Evolutionary conservation across 2,888 invertebrate genomes (phyloP), one percentile per base, ranked within the genome.

Genomic region (Ctena decussata): DNA sequence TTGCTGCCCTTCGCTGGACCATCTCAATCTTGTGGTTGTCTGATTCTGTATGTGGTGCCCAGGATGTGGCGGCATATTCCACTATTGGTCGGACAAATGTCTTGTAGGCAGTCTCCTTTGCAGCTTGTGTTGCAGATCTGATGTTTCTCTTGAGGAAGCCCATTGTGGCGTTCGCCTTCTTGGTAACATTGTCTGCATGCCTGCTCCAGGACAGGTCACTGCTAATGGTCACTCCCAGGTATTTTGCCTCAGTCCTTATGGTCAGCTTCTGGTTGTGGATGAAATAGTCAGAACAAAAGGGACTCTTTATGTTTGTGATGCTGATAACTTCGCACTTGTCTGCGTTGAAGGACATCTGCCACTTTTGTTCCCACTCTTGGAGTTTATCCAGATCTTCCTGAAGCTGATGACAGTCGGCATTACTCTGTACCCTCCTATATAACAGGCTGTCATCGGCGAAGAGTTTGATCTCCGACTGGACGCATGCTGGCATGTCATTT

Each of bases 61-160:
- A 60, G 60, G 60, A 60, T 60, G 60, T 11, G 27, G 60, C 8
- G 60, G 30, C 60, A 60, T 60, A 60, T 30, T 60, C 60, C 30
- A 60, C 27, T 60, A 60, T 60, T 30, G 60, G n/a, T n/a, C n/a
- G n/a, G n/a, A n/a, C n/a, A n/a, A n/a, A n/a, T n/a, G 60, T 60
- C 60, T 60, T 60, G 60, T 60, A 60, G 60, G 60, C 60, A 60
- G 60, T 60, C 60, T 60, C 60, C 30, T 60, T 60, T 30, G 30
- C 30, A 60, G n/a, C n/a, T n/a, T n/a, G n/a, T n/a, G n/a, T n/a
- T n/a, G n/a, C n/a, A n/a, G n/a, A n/a, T n/a, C n/a, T 24, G 5
- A 53, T 53, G 53, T 53, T 53, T 21, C 53, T 8, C n/a, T 53
- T 53, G 53, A 53, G 53, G 53, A n/a, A 53, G 53, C 53, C 53